Evolutionary conservation across 2,797 vertebrate genomes (phyloP).

Genomic region (Calcarius lapponicus): DNA sequence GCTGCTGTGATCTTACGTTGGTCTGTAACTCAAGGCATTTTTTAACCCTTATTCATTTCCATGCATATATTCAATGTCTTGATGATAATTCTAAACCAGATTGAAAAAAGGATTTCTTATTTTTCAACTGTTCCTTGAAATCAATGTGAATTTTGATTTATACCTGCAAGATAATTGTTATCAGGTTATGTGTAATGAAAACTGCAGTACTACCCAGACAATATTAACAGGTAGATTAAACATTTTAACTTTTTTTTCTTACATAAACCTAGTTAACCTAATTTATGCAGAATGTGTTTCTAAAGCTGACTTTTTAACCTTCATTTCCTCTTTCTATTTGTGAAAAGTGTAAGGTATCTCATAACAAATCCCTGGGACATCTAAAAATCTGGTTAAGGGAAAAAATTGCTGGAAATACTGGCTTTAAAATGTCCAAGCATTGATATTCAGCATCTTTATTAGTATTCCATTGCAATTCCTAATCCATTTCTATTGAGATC

Average conservation of each 20-base stretch:
- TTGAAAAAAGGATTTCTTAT: neutral
- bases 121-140: neutral
- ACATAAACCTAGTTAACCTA: neutral
- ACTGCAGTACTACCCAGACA: neutral
- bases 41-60: neutral
- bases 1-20: neutral
- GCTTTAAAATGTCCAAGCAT: neutral
- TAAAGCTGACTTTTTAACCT: neutral
- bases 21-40: neutral
- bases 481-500: neutral
- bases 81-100: neutral
- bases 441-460: neutral
- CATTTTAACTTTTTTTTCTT: neutral
- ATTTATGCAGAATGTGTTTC: neutral
- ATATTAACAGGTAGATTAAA: neutral
- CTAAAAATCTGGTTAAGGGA: neutral
- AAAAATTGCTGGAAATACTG: neutral
- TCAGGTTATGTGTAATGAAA: neutral
- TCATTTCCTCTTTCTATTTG: neutral
- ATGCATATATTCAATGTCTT: neutral
- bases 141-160: neutral
- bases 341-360: neutral
- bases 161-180: neutral
- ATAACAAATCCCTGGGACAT: neutral
- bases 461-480: neutral